These are phyloP conservation scores for Diachasma alloeum DNA, from an alignment of 1,140 invertebrate species.

Conservation along the genomic window DNA sequence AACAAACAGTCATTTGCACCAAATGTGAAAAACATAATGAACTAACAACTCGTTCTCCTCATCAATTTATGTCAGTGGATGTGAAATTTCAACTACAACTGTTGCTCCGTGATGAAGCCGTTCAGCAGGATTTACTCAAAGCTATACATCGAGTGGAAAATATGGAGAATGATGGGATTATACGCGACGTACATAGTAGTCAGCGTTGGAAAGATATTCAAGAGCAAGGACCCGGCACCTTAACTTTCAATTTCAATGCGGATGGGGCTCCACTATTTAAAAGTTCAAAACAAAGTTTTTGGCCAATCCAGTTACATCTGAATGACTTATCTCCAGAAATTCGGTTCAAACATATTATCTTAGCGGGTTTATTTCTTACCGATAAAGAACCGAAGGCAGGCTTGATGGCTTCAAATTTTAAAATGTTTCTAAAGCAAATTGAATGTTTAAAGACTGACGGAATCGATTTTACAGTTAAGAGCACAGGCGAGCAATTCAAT, in stretches of 20 bases:
- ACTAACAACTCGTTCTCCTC: not conserved
- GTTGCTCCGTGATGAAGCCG: not conserved
- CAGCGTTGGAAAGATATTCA: conserved; percentile 18
- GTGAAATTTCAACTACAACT: conserved; percentile 23
- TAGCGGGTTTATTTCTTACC: conserved; percentile 22
- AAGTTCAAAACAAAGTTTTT: conserved; percentile 26
- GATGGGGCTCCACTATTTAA: conserved; percentile 33
- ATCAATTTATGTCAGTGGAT: conserved; percentile 30
- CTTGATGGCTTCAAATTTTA: conserved; percentile 28
- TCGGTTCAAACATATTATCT: conserved; percentile 13
- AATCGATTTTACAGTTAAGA: not conserved
- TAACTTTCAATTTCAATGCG: conserved; percentile 29
- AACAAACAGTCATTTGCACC: not conserved
- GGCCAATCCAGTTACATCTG: conserved; percentile 27
- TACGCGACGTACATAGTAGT: conserved; percentile 16
- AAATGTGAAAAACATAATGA: conserved; percentile 1
- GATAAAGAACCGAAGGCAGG: conserved; percentile 20
- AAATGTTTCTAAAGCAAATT: conserved; percentile 18
- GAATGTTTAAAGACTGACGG: conserved; percentile 12
- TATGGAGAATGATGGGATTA: not conserved
- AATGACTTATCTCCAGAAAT: conserved; percentile 32
- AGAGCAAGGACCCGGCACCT: not conserved
- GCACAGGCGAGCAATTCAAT: not conserved
- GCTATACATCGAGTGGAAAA: not conserved
- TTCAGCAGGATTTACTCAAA: conserved; percentile 12